Evolutionary conservation across 2,113 vertebrate species (phyloP).

Genomic region (Elaphurus davidianus): DNA sequence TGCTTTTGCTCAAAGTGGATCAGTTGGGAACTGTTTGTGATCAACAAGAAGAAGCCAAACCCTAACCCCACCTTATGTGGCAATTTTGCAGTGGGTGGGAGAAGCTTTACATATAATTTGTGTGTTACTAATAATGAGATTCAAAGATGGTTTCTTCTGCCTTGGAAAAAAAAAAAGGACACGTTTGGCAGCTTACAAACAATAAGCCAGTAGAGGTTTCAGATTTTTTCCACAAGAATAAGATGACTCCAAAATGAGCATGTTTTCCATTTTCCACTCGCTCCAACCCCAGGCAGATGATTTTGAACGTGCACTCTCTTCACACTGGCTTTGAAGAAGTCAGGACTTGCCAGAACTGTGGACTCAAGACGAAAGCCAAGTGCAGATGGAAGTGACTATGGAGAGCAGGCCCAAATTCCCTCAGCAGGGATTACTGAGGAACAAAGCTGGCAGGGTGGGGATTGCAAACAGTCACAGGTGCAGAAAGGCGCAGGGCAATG

Average conservation of each 20-base stretch:
- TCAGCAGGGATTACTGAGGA: conserved; percentile 60
- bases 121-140: conserved; percentile 39
- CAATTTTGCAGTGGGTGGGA: neutral
- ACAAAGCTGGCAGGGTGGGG: conserved; percentile 63
- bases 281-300: conserved; percentile 57
- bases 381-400: conserved; percentile 67
- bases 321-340: conserved; percentile 65
- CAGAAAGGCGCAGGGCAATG: conserved; percentile 21
- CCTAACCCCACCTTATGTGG: neutral
- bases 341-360: conserved; percentile 68
- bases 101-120: neutral
- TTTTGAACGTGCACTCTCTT: conserved; percentile 41
- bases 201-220: conserved; percentile 47
- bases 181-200: conserved; percentile 54
- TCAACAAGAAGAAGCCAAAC: neutral
- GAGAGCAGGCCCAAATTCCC: conserved; percentile 59
- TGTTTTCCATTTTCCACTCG: conserved; percentile 69
- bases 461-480: conserved; percentile 68
- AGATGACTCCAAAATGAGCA: conserved; percentile 59
- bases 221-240: conserved; percentile 67
- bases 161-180: neutral
- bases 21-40: neutral
- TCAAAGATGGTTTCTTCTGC: conserved; percentile 40
- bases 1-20: neutral
- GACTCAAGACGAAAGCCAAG: conserved; percentile 68